Evolutionary conservation across 1,140 invertebrate species (phyloP).

Genomic region (Bacillus rossius): DNA sequence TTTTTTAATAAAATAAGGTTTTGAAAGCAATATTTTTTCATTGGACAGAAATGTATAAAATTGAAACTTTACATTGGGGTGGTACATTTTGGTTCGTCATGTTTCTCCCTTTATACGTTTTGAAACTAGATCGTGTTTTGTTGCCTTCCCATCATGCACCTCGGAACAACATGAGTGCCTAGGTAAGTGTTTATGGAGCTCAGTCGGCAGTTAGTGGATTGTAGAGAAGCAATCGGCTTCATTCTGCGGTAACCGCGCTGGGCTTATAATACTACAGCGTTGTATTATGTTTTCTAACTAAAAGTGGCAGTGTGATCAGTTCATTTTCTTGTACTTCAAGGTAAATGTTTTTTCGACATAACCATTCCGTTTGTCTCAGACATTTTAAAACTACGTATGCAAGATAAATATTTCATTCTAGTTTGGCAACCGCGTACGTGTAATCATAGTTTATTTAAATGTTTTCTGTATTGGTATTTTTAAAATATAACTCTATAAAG

Average conservation of each 20-base stretch:
- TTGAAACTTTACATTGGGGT: no score
- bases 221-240: constrained; percentile 18
- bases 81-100: not conserved
- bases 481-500: not conserved
- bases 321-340: not conserved
- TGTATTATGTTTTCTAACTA: not conserved
- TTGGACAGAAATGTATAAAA: no score
- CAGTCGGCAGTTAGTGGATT: constrained; percentile 26
- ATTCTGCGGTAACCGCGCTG: not conserved
- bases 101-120: not conserved
- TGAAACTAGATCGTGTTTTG: constrained; percentile 10
- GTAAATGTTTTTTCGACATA: not conserved
- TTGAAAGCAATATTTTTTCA: no score
- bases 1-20: no score
- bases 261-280: not conserved
- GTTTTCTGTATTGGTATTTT: no score
- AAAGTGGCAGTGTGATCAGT: not conserved
- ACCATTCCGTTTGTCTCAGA: not conserved
- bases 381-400: not conserved
- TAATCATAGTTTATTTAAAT: no score
- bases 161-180: constrained; percentile 26
- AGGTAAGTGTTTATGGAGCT: constrained; percentile 29
- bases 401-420: no score
- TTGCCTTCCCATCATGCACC: constrained; percentile 26
- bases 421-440: no score